Evolutionary conservation across 35 echinoderm and acorn worm species (phyloP).

Genomic region (Strongylocentrotus purpuratus): DNA sequence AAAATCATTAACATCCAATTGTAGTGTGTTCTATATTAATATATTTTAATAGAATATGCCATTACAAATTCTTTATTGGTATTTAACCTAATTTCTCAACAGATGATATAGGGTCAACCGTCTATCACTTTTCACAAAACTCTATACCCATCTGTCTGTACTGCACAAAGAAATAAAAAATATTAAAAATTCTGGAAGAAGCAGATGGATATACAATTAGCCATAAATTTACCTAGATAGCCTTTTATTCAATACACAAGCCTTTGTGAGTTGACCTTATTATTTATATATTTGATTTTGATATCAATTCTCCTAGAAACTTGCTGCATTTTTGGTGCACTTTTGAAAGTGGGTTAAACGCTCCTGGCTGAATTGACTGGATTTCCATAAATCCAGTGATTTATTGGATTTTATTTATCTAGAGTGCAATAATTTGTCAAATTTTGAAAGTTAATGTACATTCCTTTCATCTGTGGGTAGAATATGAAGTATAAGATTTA

Average conservation of each 20-base stretch:
- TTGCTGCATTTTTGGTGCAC: not conserved
- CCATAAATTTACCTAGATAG: not conserved
- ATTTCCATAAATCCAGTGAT: not conserved
- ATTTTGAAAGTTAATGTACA: not conserved
- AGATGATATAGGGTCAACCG: not conserved
- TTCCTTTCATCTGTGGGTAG: not conserved
- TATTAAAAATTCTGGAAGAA: no score
- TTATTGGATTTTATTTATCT: not conserved
- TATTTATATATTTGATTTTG: not conserved
- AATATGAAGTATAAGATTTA: no score
- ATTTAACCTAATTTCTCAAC: not conserved
- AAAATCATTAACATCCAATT: not conserved
- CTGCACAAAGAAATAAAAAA: not conserved
- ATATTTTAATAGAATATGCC: no score
- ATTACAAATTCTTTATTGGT: not conserved
- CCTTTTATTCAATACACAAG: not conserved
- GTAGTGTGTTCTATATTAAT: not conserved
- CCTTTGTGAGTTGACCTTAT: not conserved
- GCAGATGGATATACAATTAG: not conserved
- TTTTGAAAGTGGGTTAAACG: not conserved
- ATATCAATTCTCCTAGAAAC: not conserved
- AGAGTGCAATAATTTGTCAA: slow-evolving; percentile 18
- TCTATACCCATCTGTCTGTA: not conserved
- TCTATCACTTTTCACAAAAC: not conserved
- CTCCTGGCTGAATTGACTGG: not conserved